Evolutionary conservation across 2,888 invertebrate species (phyloP).

Genomic region (Teinopalpus imperialis): DNA sequence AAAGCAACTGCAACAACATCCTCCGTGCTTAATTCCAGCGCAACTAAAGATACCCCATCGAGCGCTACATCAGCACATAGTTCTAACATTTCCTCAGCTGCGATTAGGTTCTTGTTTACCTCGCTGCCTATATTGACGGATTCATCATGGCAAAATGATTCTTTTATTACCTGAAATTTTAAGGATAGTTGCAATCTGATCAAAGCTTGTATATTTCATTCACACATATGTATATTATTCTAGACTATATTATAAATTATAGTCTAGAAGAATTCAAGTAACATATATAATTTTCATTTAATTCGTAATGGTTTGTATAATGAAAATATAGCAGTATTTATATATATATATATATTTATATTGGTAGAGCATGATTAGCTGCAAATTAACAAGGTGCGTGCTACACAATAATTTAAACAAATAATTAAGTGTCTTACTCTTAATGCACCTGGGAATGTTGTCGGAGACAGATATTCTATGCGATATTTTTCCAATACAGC

Average conservation of each 20-base stretch:
- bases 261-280: too few relatives aligned
- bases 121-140: conserved; percentile 81
- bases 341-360: too few relatives aligned
- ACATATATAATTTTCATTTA: too few relatives aligned
- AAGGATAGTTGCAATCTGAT: too few relatives aligned
- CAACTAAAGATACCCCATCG: conserved; percentile 85
- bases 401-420: not conserved
- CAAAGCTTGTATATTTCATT: too few relatives aligned
- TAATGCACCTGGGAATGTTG: conserved; percentile 78
- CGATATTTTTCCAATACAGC: conserved; percentile 59
- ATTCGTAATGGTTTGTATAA: too few relatives aligned
- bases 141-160: conserved; percentile 84
- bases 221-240: too few relatives aligned
- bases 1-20: conserved; percentile 83
- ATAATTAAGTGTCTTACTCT: not conserved
- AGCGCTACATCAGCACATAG: conserved; percentile 81
- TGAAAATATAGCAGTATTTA: too few relatives aligned
- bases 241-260: too few relatives aligned
- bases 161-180: conserved; percentile 65
- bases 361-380: too few relatives aligned
- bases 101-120: conserved; percentile 76
- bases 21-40: conserved; percentile 75
- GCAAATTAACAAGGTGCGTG: too few relatives aligned
- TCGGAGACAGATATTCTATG: conserved; percentile 79
- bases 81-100: conserved; percentile 82